A percentile compares a stretch with the other conserved stretches of the same genome.
Evolutionary conservation across 2,113 vertebrate genomes (phyloP).

Genomic region (Chamaea fasciata): DNA sequence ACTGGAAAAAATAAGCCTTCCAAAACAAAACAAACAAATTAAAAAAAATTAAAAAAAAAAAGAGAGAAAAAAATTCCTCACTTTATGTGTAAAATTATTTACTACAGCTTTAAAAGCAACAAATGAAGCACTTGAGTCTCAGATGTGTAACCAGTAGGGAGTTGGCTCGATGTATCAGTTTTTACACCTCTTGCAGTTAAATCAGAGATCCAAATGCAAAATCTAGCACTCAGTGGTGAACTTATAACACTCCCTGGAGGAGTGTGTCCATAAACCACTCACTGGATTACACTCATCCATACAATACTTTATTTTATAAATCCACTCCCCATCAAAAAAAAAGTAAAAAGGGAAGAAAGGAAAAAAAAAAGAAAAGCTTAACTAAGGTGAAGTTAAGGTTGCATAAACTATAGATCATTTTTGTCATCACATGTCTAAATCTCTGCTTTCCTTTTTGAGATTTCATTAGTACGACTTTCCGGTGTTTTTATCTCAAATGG

Average conservation of each 20-base stretch:
- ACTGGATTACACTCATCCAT: slow-evolving; percentile 53
- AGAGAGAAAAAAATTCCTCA: rapidly evolving
- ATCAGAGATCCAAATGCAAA: slow-evolving; percentile 64
- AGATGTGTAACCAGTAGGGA: slow-evolving; percentile 59
- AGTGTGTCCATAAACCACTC: slow-evolving; percentile 61
- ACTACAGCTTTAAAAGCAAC: slow-evolving; percentile 56
- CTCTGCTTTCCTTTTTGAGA: slow-evolving; percentile 20
- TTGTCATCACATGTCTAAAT: slow-evolving; percentile 11
- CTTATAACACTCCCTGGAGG: slow-evolving; percentile 64
- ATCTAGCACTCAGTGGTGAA: slow-evolving; percentile 62
- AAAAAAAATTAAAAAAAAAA: background rate
- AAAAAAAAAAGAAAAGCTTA: background rate
- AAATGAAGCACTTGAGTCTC: slow-evolving; percentile 41
- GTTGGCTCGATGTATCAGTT: slow-evolving; percentile 50
- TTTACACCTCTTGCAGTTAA: slow-evolving; percentile 67
- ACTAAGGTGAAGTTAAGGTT: slow-evolving; percentile 57
- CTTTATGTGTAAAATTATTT: background rate
- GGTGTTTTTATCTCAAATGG: slow-evolving; percentile 27
- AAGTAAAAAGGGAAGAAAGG: background rate
- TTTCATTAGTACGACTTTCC: slow-evolving; percentile 30
- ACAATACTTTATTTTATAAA: slow-evolving; percentile 41
- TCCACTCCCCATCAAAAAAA: background rate
- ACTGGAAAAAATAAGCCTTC: background rate
- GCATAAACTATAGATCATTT: slow-evolving; percentile 17
- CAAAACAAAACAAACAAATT: background rate